phyloP scores from a whole-genome alignment of 2,888 invertebrate genomes.

The Leptodirus hochenwartii region DNA sequence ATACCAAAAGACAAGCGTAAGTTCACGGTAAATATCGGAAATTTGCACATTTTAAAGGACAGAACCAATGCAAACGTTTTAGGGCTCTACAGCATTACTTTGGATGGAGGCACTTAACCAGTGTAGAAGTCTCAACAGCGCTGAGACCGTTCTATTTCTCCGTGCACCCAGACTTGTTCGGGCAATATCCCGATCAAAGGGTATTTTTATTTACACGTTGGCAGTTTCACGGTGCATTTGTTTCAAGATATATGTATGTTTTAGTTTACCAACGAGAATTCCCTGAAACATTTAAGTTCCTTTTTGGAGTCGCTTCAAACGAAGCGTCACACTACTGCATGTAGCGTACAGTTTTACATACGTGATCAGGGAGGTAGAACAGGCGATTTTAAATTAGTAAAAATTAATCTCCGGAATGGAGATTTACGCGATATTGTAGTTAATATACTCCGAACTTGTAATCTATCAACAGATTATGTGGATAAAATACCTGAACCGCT shows the following conservation, averaged over 20 bases:
- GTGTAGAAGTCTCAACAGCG: slow-evolving; percentile 76
- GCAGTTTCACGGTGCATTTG: not conserved
- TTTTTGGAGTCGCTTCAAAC: slow-evolving; percentile 63
- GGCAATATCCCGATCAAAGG: slow-evolving; percentile 75
- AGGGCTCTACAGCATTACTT: too few relatives aligned
- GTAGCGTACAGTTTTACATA: slow-evolving; percentile 64
- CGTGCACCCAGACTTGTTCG: slow-evolving; percentile 91
- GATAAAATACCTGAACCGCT: slow-evolving; percentile 40
- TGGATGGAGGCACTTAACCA: slow-evolving; percentile 43
- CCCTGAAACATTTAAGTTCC: slow-evolving; percentile 72
- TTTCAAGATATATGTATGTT: slow-evolving; percentile 18
- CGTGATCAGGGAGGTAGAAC: slow-evolving; percentile 33
- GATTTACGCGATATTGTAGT: slow-evolving; percentile 56
- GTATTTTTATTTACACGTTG: slow-evolving; percentile 27
- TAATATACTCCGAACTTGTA: slow-evolving; percentile 60
- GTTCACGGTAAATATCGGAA: too few relatives aligned
- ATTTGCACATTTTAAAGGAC: too few relatives aligned
- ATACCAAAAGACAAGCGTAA: too few relatives aligned
- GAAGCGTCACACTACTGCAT: slow-evolving; percentile 36
- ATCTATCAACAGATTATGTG: slow-evolving; percentile 72
- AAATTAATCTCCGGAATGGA: slow-evolving; percentile 48
- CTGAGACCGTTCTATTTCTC: slow-evolving; percentile 86
- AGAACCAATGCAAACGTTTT: not conserved
- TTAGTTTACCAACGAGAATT: slow-evolving; percentile 76
- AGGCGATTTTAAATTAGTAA: slow-evolving; percentile 47